Conservation (phyloP, 2,113 vertebrate genomes). For the Trinectes maculatus region DNA sequence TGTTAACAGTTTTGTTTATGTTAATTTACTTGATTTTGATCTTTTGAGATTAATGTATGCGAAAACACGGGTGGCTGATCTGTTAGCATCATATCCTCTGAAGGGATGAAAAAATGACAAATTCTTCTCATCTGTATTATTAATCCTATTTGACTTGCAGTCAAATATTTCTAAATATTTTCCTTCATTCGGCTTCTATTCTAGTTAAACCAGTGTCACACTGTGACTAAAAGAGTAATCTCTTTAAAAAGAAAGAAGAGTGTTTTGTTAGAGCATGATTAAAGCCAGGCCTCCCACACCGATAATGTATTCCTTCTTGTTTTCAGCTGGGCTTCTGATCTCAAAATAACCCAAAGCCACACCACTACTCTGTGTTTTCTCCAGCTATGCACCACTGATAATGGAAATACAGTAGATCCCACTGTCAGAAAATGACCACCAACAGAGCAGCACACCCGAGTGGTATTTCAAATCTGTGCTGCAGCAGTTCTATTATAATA, state of each 20-base stretch:
- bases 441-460: not conserved
- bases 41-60: no score
- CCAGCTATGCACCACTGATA: conserved; percentile 5
- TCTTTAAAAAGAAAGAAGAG: conserved; percentile 3
- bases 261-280: conserved; percentile 32
- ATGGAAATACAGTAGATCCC: conserved; percentile 19
- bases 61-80: no score
- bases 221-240: conserved; percentile 12
- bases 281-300: conserved; percentile 13
- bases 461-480: not conserved
- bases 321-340: conserved; percentile 35
- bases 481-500: not conserved
- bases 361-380: conserved; percentile 23
- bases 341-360: conserved; percentile 41
- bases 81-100: conserved; percentile 16
- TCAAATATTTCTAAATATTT: conserved; percentile 17
- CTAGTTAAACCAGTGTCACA: not conserved
- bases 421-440: conserved; percentile 17
- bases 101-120: conserved; percentile 10
- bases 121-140: conserved; percentile 13
- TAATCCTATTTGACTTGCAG: conserved; percentile 24
- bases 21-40: no score
- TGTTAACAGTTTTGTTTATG: no score
- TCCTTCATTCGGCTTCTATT: conserved; percentile 20
- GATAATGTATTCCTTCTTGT: conserved; percentile 33